Conservation (phyloP, 2,113 vertebrate genomes). For the Pseudonaja textilis region DNA sequence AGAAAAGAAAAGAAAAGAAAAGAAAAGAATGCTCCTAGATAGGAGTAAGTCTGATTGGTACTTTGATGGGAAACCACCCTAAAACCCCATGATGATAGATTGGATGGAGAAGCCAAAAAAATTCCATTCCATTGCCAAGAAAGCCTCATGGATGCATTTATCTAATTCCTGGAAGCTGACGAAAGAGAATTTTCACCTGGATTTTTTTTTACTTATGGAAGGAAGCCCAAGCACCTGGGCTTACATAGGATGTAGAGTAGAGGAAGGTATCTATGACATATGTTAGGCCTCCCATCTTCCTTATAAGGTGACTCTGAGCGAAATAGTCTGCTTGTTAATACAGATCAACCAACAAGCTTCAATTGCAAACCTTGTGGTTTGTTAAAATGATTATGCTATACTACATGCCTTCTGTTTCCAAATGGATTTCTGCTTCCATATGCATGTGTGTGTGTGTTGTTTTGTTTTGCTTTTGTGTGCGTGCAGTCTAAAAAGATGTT, state of each 20-base stretch:
- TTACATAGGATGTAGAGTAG: background rate
- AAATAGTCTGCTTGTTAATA: background rate
- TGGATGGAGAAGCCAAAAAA: background rate
- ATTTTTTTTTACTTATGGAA: background rate
- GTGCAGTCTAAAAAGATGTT: background rate
- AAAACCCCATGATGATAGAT: background rate
- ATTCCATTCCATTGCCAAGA: background rate
- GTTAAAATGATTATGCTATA: background rate
- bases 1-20: too few relatives aligned
- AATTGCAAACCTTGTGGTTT: background rate
- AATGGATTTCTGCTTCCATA: background rate
- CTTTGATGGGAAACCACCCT: background rate
- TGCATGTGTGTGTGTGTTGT: too few relatives aligned
- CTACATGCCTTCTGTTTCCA: background rate
- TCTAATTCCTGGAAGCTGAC: background rate
- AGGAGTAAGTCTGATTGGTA: background rate
- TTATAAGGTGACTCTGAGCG: background rate
- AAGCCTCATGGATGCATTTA: background rate
- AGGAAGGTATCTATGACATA: background rate
- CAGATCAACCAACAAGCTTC: background rate
- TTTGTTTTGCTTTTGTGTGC: background rate
- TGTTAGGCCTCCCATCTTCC: background rate
- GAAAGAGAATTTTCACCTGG: background rate
- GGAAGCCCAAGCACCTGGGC: background rate
- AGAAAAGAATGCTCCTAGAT: background rate